These are phyloP conservation scores for Trochalopteron elliotii DNA, from an alignment of 2,113 vertebrate species.

Conservation along the genomic window DNA sequence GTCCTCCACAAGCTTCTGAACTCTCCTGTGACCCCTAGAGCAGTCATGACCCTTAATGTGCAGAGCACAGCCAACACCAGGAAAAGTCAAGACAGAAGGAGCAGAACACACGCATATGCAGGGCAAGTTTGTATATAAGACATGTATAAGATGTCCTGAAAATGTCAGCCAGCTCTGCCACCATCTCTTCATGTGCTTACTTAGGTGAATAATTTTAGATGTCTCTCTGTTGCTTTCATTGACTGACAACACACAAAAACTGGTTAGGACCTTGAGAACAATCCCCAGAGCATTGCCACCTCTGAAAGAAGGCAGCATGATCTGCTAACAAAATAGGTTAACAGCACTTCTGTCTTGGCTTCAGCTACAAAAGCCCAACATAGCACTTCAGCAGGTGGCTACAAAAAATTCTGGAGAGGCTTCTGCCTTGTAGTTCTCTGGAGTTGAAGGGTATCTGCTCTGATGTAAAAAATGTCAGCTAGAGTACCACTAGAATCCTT, in stretches of 20 bases:
- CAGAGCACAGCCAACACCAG: background rate
- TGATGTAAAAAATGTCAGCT: background rate
- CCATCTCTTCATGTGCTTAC: background rate
- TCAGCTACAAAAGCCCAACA: background rate
- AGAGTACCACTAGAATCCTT: background rate
- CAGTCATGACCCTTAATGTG: background rate
- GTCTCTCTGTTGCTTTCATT: background rate
- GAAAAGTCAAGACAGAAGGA: background rate
- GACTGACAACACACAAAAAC: background rate
- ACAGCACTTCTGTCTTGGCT: background rate
- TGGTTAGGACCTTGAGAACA: background rate
- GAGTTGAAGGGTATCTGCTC: background rate
- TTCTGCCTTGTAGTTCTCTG: background rate
- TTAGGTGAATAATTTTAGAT: background rate
- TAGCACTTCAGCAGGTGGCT: background rate
- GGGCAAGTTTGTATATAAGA: background rate
- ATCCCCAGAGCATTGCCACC: background rate
- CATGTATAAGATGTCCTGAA: background rate
- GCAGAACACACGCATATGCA: background rate
- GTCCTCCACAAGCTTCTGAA: background rate
- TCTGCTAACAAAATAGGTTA: background rate
- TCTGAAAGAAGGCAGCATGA: background rate
- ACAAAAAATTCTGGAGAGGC: background rate
- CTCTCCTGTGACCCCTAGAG: background rate
- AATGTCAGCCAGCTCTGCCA: background rate